Evolutionary conservation across 2,888 invertebrate species (phyloP).

Genomic region (Trachelus troglodyta): DNA sequence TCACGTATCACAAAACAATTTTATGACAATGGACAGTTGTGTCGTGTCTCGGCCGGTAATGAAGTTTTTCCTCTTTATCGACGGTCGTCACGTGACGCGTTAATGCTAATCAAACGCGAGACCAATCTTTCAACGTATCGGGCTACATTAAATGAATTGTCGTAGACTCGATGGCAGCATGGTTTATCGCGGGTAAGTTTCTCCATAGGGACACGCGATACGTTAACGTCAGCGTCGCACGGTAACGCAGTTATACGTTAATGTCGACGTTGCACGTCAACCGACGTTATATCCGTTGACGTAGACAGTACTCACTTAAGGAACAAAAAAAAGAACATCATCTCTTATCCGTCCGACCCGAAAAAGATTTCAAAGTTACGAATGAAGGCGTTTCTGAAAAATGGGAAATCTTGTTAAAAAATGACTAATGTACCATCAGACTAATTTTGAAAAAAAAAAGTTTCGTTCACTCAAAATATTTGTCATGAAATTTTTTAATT

Average conservation of each 20-base stretch:
- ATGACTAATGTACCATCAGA: background rate
- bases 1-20: background rate
- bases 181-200: background rate
- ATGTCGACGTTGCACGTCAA: background rate
- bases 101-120: background rate
- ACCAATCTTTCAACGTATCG: background rate
- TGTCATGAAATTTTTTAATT: background rate
- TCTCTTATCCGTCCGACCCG: background rate
- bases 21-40: background rate
- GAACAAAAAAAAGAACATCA: background rate
- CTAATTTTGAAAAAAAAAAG: too few relatives aligned
- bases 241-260: background rate
- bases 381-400: too few relatives aligned
- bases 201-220: background rate
- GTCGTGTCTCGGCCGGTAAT: background rate
- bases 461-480: background rate
- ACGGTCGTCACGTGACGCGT: background rate
- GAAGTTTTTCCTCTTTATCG: background rate
- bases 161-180: background rate
- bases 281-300: background rate
- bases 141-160: background rate
- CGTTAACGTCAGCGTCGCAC: background rate
- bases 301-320: background rate
- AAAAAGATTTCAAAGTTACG: too few relatives aligned
- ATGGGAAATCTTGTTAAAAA: background rate